phyloP scores from a whole-genome alignment of 2,113 vertebrate genomes.

The Malurus alboscapulatus region DNA sequence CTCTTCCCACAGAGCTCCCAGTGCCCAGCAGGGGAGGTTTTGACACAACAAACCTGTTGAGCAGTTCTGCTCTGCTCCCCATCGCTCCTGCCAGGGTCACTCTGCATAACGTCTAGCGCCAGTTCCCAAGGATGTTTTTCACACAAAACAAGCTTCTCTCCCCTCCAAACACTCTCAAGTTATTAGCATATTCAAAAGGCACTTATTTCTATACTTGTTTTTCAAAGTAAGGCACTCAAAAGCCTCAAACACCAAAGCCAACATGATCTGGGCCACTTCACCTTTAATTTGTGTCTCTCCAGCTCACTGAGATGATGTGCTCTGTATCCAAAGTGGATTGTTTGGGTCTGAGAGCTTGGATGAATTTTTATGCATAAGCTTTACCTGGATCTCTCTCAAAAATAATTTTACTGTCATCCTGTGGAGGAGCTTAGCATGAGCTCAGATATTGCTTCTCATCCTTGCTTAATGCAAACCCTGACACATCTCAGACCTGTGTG shows the following conservation, averaged over 20 bases:
- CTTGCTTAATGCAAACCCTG: not conserved
- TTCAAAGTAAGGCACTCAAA: not conserved
- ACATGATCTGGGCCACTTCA: not conserved
- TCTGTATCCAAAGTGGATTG: not conserved
- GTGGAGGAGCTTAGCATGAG: not conserved
- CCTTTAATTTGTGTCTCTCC: not conserved
- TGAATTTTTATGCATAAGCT: not conserved
- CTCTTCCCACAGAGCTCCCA: not conserved
- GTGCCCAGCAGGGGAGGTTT: not conserved
- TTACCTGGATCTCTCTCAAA: not conserved
- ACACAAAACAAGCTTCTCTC: not conserved
- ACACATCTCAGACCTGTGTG: not conserved
- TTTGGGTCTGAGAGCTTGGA: not conserved
- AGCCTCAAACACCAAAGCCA: not conserved
- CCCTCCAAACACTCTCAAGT: not conserved
- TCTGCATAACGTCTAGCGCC: not conserved
- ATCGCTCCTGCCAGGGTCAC: not conserved
- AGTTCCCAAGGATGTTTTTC: not conserved
- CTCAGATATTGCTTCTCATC: not conserved
- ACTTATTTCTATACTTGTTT: not conserved
- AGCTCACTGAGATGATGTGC: not conserved
- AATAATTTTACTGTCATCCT: not conserved
- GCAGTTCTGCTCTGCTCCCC: not conserved
- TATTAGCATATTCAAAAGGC: not conserved
- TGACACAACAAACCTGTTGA: not conserved